Conservation (phyloP, 2,113 vertebrate species). For the Cettia cetti region DNA sequence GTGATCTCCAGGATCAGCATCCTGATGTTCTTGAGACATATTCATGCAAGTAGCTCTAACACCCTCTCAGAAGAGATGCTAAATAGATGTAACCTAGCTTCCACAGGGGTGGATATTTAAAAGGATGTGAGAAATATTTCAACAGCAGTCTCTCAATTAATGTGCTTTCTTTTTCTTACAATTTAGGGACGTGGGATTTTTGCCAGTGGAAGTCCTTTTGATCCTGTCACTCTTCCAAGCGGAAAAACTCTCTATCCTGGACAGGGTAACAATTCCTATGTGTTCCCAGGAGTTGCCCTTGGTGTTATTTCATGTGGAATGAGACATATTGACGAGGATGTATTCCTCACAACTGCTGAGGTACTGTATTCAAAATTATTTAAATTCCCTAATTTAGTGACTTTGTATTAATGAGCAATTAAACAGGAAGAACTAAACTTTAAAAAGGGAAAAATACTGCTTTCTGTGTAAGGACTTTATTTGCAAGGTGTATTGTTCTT, state of each 20-base stretch:
- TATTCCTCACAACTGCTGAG: conserved; percentile 93
- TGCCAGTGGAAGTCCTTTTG: conserved; percentile 97
- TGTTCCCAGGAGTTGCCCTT: conserved; percentile 93
- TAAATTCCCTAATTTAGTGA: not conserved
- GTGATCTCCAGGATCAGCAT: not conserved
- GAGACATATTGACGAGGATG: conserved; percentile 79
- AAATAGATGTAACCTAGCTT: not conserved
- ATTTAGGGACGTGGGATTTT: conserved; percentile 89
- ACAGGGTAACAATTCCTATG: conserved; percentile 97
- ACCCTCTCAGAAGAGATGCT: not conserved
- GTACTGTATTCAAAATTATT: conserved; percentile 65
- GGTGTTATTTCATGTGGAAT: conserved; percentile 83
- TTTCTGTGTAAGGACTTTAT: not conserved
- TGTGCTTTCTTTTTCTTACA: not conserved
- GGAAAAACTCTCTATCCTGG: conserved; percentile 87
- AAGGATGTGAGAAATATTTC: not conserved
- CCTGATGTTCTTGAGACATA: not conserved
- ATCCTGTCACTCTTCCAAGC: conserved; percentile 85
- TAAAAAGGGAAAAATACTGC: not conserved
- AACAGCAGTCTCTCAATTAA: not conserved
- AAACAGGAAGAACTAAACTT: not conserved
- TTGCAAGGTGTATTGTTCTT: not conserved
- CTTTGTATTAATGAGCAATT: not conserved
- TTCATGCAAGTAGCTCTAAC: not conserved
- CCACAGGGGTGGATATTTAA: not conserved